Evolutionary conservation across 2,113 vertebrate species (phyloP).

Genomic region (Podarcis cretensis): DNA sequence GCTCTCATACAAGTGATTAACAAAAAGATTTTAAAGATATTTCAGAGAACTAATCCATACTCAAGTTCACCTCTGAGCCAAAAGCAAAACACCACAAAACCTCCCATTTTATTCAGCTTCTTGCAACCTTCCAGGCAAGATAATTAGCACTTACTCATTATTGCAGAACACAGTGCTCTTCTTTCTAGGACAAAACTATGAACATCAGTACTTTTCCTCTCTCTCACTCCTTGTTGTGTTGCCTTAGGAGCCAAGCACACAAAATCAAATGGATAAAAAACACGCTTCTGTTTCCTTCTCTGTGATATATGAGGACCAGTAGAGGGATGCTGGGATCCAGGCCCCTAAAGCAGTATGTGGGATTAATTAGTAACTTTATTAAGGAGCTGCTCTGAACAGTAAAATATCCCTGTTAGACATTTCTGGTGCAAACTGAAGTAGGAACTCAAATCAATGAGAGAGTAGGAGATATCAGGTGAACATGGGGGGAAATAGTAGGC

Average conservation of each 20-base stretch:
- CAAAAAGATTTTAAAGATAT: not conserved
- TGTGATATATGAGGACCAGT: not conserved
- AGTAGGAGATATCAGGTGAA: not conserved
- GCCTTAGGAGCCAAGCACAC: not conserved
- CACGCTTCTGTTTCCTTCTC: too few species aligned
- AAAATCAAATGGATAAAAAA: not conserved
- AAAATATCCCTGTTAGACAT: not conserved
- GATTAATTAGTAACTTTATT: not conserved
- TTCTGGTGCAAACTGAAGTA: not conserved
- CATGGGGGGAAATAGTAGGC: too few species aligned
- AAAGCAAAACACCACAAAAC: not conserved
- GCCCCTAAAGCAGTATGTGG: not conserved
- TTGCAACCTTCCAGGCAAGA: not conserved
- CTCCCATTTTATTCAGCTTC: not conserved
- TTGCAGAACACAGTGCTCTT: not conserved
- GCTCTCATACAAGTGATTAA: not conserved
- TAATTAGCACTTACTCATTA: not conserved
- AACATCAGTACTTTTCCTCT: not conserved
- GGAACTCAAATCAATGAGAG: not conserved
- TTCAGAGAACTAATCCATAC: not conserved
- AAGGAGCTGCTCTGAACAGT: not conserved
- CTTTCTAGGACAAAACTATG: not conserved
- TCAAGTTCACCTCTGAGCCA: not conserved
- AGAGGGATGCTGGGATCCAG: not conserved
- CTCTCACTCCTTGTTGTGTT: not conserved